These are phyloP conservation scores for Hesperia comma DNA, from an alignment of 2,888 invertebrate species.

Conservation along the genomic window DNA sequence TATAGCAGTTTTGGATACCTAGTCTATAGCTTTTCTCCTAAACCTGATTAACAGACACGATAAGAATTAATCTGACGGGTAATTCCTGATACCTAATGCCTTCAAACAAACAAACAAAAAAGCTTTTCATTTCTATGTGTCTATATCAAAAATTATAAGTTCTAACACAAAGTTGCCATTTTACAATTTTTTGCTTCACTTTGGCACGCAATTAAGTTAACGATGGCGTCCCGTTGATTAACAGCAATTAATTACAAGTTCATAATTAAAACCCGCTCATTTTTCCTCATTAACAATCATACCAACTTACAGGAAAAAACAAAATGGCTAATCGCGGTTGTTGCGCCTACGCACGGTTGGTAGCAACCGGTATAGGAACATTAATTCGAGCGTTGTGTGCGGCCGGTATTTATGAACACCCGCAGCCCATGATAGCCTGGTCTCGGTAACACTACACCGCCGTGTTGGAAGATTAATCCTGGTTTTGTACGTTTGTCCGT, in stretches of 20 bases:
- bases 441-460: slow-evolving; percentile 69
- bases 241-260: not conserved
- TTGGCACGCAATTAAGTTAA: too few species aligned
- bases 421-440: slow-evolving; percentile 69
- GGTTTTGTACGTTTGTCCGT: slow-evolving; percentile 53
- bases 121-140: too few species aligned
- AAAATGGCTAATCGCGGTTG: slow-evolving; percentile 41
- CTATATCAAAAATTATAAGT: too few species aligned
- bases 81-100: too few species aligned
- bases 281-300: slow-evolving; percentile 19
- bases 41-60: too few species aligned
- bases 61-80: too few species aligned
- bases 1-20: too few species aligned
- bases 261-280: not conserved
- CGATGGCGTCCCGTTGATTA: not conserved
- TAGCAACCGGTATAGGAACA: slow-evolving; percentile 57
- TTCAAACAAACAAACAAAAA: too few species aligned
- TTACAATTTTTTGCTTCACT: too few species aligned
- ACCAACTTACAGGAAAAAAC: slow-evolving; percentile 24
- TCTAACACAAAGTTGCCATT: too few species aligned
- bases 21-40: too few species aligned
- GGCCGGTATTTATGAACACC: slow-evolving; percentile 80
- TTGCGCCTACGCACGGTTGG: slow-evolving; percentile 65
- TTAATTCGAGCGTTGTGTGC: slow-evolving; percentile 77
- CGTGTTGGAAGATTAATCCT: slow-evolving; percentile 66